Evolutionary conservation across 2,888 invertebrate species (phyloP).

Genomic region (Pinctada fucata): DNA sequence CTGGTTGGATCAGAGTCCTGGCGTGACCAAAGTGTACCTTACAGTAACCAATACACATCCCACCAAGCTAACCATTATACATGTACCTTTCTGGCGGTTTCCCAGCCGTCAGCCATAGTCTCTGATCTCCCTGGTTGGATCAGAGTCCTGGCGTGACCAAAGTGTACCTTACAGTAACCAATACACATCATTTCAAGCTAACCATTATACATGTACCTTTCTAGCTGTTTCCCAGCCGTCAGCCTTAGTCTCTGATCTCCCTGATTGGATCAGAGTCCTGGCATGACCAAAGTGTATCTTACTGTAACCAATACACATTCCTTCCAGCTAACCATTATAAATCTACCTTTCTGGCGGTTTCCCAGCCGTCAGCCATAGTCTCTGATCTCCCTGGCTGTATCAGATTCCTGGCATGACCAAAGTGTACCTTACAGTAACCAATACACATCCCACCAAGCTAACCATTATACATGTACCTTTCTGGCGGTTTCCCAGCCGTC

Average conservation of each 20-base stretch:
- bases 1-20: constrained; percentile 59
- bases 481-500: constrained; percentile 68
- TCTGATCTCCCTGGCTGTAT: constrained; percentile 57
- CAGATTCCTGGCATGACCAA: constrained; percentile 63
- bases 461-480: constrained; percentile 42
- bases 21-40: constrained; percentile 64
- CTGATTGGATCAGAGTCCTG: constrained; percentile 59
- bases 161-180: constrained; percentile 61
- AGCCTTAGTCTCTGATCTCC: constrained; percentile 54
- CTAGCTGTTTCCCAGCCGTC: constrained; percentile 68
- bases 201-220: constrained; percentile 42
- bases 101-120: constrained; percentile 66
- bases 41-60: constrained; percentile 34
- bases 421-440: constrained; percentile 54
- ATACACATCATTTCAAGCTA: constrained; percentile 42
- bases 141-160: constrained; percentile 63
- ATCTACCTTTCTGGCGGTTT: constrained; percentile 59
- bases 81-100: constrained; percentile 59
- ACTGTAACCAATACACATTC: constrained; percentile 62
- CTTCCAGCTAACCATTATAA: constrained; percentile 49
- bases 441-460: background rate
- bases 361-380: constrained; percentile 66
- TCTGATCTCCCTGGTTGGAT: constrained; percentile 57
- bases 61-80: background rate
- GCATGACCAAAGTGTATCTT: constrained; percentile 64